Evolutionary conservation across 2,113 vertebrate species (phyloP).

Genomic region (Empidonax traillii): DNA sequence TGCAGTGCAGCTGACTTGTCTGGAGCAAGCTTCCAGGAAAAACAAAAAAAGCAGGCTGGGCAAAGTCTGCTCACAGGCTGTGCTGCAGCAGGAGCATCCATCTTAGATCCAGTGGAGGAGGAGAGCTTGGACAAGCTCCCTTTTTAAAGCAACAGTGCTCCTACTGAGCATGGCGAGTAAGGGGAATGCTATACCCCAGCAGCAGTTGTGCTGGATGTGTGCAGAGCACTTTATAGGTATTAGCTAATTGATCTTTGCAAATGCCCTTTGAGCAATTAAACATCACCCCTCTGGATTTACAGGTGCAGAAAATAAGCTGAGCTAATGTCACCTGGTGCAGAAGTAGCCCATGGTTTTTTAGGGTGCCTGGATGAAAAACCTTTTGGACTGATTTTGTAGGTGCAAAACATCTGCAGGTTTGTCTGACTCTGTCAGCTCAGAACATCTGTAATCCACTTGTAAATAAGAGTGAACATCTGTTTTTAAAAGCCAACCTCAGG

Average conservation of each 20-base stretch:
- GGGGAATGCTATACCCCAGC: not conserved
- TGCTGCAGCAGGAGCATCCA: conserved; percentile 65
- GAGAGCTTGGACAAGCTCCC: conserved; percentile 65
- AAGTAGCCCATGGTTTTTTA: not conserved
- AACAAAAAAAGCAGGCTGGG: conserved; percentile 75
- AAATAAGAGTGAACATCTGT: not conserved
- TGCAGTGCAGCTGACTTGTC: conserved; percentile 63
- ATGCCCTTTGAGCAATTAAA: not conserved
- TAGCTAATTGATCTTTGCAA: not conserved
- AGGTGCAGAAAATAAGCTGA: not conserved
- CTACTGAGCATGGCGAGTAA: conserved; percentile 27
- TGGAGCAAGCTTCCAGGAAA: conserved; percentile 71
- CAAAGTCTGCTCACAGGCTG: conserved; percentile 71
- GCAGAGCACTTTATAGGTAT: not conserved
- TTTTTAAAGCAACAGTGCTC: conserved; percentile 71
- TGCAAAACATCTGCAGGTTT: not conserved
- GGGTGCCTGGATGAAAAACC: not conserved
- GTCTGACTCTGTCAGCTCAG: accelerated
- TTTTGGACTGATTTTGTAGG: not conserved
- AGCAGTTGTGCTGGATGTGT: accelerated
- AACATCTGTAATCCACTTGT: not conserved
- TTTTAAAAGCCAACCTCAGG: not conserved
- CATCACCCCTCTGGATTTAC: not conserved
- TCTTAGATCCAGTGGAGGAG: conserved; percentile 64
- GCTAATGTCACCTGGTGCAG: not conserved